These are phyloP conservation scores for Genyomyrus donnyi DNA, from an alignment of 2,113 vertebrate genomes.

Conservation along the genomic window DNA sequence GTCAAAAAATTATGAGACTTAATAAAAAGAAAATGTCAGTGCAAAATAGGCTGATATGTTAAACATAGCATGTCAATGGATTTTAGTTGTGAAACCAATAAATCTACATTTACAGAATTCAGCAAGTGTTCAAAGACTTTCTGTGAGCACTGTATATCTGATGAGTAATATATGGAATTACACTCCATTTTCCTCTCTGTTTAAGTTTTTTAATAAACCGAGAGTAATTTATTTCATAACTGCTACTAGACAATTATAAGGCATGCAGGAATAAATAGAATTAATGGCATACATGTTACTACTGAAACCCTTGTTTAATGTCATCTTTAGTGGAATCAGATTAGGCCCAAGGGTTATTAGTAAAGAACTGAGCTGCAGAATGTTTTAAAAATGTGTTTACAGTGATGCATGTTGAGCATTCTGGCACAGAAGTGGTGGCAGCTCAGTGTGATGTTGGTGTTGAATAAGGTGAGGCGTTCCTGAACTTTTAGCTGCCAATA, in stretches of 20 bases:
- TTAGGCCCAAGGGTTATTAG: neutral
- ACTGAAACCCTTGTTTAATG: neutral
- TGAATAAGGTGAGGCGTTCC: neutral
- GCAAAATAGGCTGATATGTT: neutral
- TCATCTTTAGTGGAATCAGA: neutral
- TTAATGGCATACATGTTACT: neutral
- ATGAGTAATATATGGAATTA: neutral
- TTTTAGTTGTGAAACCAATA: neutral
- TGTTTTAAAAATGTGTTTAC: neutral
- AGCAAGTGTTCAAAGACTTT: neutral
- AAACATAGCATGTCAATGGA: neutral
- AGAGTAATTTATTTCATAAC: neutral
- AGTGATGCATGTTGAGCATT: neutral
- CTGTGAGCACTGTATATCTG: neutral
- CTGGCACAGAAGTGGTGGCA: neutral
- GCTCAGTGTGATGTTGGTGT: neutral
- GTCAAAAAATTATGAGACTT: neutral
- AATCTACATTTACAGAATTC: neutral
- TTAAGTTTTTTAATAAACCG: too few species aligned
- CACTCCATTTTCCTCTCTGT: neutral
- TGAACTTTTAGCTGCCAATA: neutral
- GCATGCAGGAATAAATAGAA: neutral
- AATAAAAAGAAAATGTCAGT: neutral
- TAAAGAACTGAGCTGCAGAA: neutral
- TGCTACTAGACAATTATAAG: neutral